phyloP scores from a whole-genome alignment of 1,140 invertebrate species.

The Monomorium pharaonis region DNA sequence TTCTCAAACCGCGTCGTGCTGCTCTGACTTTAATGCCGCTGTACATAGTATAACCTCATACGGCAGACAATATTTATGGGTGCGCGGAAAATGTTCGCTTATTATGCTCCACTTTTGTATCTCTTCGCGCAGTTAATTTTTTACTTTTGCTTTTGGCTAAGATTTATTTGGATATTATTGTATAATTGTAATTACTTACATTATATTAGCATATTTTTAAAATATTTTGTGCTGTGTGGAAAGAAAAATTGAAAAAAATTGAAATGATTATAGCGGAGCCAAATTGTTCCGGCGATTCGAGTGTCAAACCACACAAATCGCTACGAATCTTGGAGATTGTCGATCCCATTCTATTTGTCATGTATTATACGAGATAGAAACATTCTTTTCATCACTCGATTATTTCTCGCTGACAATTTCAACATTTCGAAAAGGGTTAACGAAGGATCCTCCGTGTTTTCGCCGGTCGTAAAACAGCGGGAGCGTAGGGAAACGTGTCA shows the following conservation, averaged over 20 bases:
- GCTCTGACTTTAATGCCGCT: constrained; percentile 24
- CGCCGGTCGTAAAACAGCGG: neutral
- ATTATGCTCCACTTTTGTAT: neutral
- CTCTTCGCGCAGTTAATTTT: neutral
- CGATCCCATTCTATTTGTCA: neutral
- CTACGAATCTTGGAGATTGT: neutral
- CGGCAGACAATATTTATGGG: neutral
- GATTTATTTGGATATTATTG: no score
- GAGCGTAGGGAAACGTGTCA: neutral
- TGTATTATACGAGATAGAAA: neutral
- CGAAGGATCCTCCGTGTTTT: neutral
- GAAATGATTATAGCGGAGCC: no score
- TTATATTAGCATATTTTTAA: no score
- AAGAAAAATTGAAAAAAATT: no score
- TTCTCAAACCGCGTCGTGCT: constrained; percentile 5
- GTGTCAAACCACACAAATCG: neutral
- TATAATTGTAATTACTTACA: no score
- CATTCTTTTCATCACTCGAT: neutral
- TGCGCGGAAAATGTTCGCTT: neutral
- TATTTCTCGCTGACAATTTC: neutral
- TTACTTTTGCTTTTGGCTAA: no score
- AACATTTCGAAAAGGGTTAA: neutral
- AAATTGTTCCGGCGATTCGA: neutral
- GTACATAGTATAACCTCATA: neutral
- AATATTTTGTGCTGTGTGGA: no score